Percentiles rank a stretch among this genome's conserved stretches.
Evolutionary conservation across 2,888 invertebrate genomes (phyloP).

Genomic region (Phragmatobia fuliginosa): DNA sequence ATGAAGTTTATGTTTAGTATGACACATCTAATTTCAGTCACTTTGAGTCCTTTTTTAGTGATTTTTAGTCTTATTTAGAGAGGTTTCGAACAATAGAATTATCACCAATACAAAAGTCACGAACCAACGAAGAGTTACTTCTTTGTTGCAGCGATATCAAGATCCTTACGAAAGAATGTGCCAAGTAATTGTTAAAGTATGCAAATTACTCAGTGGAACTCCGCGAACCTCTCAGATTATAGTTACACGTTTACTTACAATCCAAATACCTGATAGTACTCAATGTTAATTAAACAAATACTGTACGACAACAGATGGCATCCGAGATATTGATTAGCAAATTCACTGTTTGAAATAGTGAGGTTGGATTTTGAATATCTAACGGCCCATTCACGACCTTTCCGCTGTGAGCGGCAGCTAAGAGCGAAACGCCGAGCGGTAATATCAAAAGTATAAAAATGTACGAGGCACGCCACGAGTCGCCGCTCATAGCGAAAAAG

Average conservation of each 20-base stretch:
- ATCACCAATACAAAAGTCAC: constrained; percentile 47
- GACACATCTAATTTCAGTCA: no score
- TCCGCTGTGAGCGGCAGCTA: no score
- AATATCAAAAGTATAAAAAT: no score
- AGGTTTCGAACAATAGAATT: no score
- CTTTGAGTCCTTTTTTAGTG: no score
- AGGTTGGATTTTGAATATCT: constrained; percentile 25
- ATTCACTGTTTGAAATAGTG: constrained; percentile 9
- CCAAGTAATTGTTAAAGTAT: constrained; percentile 80
- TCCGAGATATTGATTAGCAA: constrained; percentile 19
- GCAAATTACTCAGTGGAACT: constrained; percentile 66
- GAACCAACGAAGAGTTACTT: constrained; percentile 37
- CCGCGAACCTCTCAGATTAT: constrained; percentile 44
- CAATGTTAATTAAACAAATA: constrained; percentile 70
- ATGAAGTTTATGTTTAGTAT: no score
- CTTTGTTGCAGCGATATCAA: constrained; percentile 51
- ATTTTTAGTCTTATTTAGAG: no score
- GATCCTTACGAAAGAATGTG: constrained; percentile 72
- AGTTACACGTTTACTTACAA: constrained; percentile 48
- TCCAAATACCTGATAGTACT: constrained; percentile 55
- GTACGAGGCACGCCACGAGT: no score
- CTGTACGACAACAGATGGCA: not conserved
- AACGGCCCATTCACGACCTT: no score
- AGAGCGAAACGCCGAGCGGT: no score
- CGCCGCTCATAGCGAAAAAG: no score